These are phyloP conservation scores for Microctonus aethiopoides DNA, from an alignment of 2,888 invertebrate genomes.

Conservation along the genomic window DNA sequence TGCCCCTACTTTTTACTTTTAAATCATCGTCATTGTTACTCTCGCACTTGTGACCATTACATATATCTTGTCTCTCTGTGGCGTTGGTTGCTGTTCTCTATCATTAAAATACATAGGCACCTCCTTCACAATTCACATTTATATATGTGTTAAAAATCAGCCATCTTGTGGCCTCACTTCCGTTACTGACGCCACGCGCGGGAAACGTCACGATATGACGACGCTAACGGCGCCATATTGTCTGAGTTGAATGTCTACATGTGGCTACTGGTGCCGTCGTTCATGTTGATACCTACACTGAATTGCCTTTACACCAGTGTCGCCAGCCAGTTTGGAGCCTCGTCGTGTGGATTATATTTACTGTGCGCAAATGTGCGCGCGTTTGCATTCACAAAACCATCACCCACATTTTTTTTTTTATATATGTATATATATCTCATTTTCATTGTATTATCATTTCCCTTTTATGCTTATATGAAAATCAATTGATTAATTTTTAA, in stretches of 20 bases:
- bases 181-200: conserved; percentile 63
- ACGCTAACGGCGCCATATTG: conserved; percentile 65
- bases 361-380: neutral
- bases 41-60: neutral
- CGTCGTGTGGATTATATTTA: conserved; percentile 40
- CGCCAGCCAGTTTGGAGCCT: conserved; percentile 62
- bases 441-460: neutral
- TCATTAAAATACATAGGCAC: conserved; percentile 40
- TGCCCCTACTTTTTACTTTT: no score
- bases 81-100: neutral
- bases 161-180: conserved; percentile 66
- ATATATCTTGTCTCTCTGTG: neutral
- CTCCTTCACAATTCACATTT: no score
- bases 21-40: neutral
- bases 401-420: neutral
- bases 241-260: conserved; percentile 59
- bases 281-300: conserved; percentile 35
- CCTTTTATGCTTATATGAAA: no score
- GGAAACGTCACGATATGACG: conserved; percentile 60
- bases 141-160: conserved; percentile 53
- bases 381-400: neutral
- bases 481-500: no score
- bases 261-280: conserved; percentile 39
- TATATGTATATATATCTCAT: neutral
- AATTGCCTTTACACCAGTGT: conserved; percentile 39